Evolutionary conservation across 2,888 invertebrate species (phyloP), one percentile per base, ranked within the genome.

Genomic region (Drosophila mimica): DNA sequence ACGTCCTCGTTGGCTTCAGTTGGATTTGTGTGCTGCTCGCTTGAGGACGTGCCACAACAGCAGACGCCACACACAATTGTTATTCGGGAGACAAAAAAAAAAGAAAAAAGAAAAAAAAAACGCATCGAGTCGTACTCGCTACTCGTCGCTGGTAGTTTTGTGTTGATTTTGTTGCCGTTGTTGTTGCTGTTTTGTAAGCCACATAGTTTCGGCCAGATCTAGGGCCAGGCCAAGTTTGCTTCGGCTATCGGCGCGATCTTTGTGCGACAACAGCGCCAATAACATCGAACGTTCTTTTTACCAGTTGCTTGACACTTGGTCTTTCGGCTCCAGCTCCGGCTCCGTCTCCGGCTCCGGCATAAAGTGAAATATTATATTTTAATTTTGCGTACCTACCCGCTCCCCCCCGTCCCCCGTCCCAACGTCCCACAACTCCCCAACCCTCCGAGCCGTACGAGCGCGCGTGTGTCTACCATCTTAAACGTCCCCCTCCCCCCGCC

Each of bases 21-120:
- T 83, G 84, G 69, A 73, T 72, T 89, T 89, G 69, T 75, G 77
- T 67, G 88, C 75, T 87, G 79, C 65, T 89, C 75, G 89, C 75
- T 89, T 75, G 84, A 78, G 84, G 89, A 86, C 88, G 89, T 87
- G 79, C 74, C 64, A 57, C 60, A 79, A 74, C 67, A 67, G 76
- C 36, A 67, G 74, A 33, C 62, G 65, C 65, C 38, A 52, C 28
- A 53, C 46, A 56, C 57, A 40, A 20, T 64, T 36, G 28, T 38
- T 28, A 49, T 64, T 64, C 65, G 70, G 33, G 25, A 46, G 46
- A 46, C 13, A 25, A 25, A 4, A 46, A 8, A n/a, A 40, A 46
- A n/a, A n/a, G 2, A n/a, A 17, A 9, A 6, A 56, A 60, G n/a
- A 43, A 63, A 25, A 25, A 25, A 25, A 25, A 25, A 25, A 25